phyloP scores from a whole-genome alignment of 1,140 invertebrate genomes.

The Lordiphosa collinella region DNA sequence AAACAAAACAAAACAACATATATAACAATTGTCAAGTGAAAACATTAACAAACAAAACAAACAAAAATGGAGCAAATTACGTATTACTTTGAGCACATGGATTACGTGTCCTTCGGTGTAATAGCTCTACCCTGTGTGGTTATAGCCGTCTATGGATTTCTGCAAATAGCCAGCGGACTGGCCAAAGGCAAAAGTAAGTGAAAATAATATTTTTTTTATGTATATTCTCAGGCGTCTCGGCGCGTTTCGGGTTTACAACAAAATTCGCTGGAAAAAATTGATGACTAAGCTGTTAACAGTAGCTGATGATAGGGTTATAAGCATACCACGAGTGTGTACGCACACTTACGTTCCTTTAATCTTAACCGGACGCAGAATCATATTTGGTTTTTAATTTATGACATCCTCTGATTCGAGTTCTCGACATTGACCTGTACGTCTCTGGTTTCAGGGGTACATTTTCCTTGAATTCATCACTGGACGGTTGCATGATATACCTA shows the following conservation, averaged over 20 bases:
- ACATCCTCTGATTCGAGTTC: too few relatives aligned
- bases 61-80: slow-evolving; percentile 59
- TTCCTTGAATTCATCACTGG: too few relatives aligned
- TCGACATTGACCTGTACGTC: too few relatives aligned
- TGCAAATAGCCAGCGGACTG: slow-evolving; percentile 57
- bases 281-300: slow-evolving; percentile 10
- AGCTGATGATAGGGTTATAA: background rate
- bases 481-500: too few relatives aligned
- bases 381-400: too few relatives aligned
- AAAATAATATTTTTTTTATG: too few relatives aligned
- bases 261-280: background rate
- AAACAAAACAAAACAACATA: background rate
- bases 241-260: too few relatives aligned
- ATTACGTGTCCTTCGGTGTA: slow-evolving; percentile 71
- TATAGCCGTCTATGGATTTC: slow-evolving; percentile 59
- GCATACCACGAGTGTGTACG: too few relatives aligned
- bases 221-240: too few relatives aligned
- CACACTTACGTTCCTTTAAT: too few relatives aligned
- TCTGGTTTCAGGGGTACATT: too few relatives aligned
- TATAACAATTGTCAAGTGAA: slow-evolving; percentile 3
- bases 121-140: slow-evolving; percentile 59
- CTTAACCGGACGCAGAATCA: too few relatives aligned
- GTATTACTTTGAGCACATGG: slow-evolving; percentile 62
- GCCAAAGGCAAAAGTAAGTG: slow-evolving; percentile 67
- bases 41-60: slow-evolving; percentile 1